Conservation (phyloP, 2,113 vertebrate genomes). For the Tetraodon nigroviridis region DNA sequence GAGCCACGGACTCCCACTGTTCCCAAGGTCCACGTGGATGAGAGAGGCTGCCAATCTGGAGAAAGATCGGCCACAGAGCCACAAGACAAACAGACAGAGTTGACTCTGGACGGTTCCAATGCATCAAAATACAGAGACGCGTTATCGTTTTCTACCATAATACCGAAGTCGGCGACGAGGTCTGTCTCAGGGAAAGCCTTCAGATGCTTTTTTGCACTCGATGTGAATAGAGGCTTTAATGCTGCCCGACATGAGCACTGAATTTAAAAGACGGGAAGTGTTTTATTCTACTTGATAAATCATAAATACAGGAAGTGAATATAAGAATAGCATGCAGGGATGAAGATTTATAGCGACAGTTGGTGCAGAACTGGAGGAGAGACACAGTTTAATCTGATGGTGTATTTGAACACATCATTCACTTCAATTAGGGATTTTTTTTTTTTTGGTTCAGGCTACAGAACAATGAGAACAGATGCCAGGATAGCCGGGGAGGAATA, state of each 20-base stretch:
- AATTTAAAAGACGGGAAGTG: slow-evolving; percentile 9
- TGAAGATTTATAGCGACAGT: slow-evolving; percentile 8
- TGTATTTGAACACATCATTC: background rate
- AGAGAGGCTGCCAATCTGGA: slow-evolving; percentile 34
- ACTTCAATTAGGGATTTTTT: no score
- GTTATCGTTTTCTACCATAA: slow-evolving; percentile 20
- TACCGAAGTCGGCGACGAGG: slow-evolving; percentile 17
- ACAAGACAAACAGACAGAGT: slow-evolving; percentile 21
- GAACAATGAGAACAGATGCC: slow-evolving; percentile 20
- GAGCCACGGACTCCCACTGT: slow-evolving; percentile 43
- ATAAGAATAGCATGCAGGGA: slow-evolving; percentile 43
- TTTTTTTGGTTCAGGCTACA: slow-evolving; percentile 21
- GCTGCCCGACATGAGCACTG: no score
- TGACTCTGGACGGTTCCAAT: slow-evolving; percentile 11
- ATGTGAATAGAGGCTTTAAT: background rate
- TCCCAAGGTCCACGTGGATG: slow-evolving; percentile 27
- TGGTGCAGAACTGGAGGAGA: slow-evolving; percentile 27
- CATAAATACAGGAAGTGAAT: slow-evolving; percentile 40
- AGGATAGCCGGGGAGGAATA: slow-evolving; percentile 39
- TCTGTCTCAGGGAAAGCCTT: slow-evolving; percentile 4
- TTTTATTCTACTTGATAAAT: slow-evolving; percentile 31
- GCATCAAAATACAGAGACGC: slow-evolving; percentile 1
- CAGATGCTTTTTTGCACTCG: background rate
- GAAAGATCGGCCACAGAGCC: slow-evolving; percentile 9
- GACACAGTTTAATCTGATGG: slow-evolving; percentile 9